These are phyloP conservation scores for Leptogaster cylindrica DNA, from an alignment of 2,888 invertebrate genomes.

Conservation along the genomic window DNA sequence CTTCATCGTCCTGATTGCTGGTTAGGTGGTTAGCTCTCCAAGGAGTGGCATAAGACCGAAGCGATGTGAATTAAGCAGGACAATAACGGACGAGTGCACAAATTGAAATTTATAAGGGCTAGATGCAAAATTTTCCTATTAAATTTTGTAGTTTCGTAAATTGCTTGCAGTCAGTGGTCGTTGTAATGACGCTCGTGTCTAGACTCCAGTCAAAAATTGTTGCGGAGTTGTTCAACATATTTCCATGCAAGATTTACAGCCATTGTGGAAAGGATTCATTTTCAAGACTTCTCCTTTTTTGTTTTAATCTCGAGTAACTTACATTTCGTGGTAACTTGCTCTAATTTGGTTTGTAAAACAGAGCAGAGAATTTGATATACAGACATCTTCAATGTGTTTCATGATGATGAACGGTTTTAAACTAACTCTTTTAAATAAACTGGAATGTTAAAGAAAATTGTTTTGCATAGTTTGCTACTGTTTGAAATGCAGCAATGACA, in stretches of 20 bases:
- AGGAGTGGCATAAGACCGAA: conserved; percentile 4
- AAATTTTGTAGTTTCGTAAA: conserved; percentile 38
- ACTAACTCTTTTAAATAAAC: too few relatives aligned
- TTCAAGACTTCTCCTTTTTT: too few relatives aligned
- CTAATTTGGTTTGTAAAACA: too few relatives aligned
- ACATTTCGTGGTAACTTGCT: too few relatives aligned
- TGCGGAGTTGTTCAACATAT: conserved; percentile 19
- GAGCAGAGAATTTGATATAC: too few relatives aligned
- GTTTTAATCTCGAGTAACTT: too few relatives aligned
- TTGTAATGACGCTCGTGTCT: conserved; percentile 17
- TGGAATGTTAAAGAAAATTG: too few relatives aligned
- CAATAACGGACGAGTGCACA: conserved; percentile 8
- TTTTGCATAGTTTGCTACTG: too few relatives aligned
- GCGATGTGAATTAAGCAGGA: conserved; percentile 19
- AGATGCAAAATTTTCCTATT: conserved; percentile 38
- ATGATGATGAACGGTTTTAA: too few relatives aligned
- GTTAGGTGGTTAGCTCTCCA: conserved; percentile 8
- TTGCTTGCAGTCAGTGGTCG: conserved; percentile 30
- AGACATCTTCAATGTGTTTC: too few relatives aligned
- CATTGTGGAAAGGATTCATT: too few relatives aligned
- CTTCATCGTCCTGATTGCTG: conserved; percentile 33
- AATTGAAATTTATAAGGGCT: conserved; percentile 39
- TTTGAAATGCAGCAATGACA: too few relatives aligned
- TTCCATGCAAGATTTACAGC: conserved; percentile 25
- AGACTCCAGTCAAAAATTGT: conserved; percentile 33